A percentile compares a stretch with the other conserved stretches of the same genome.
These are phyloP conservation scores for Cryptosula pallasiana DNA, from an alignment of 2,888 invertebrate genomes.

Conservation along the genomic window DNA sequence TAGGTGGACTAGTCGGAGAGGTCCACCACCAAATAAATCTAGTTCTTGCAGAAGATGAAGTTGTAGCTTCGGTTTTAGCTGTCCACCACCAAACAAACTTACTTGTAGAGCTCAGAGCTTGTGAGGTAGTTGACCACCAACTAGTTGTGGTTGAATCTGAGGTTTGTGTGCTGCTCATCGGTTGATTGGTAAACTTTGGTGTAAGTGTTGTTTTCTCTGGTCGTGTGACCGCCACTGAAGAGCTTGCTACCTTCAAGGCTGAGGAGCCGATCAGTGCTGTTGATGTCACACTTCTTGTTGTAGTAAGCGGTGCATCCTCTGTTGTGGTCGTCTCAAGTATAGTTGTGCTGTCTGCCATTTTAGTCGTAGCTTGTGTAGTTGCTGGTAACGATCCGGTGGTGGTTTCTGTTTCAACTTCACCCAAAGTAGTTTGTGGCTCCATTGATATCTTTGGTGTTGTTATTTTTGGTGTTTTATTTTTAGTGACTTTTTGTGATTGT, in stretches of 20 bases:
- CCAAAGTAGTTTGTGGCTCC: neutral
- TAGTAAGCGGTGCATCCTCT: neutral
- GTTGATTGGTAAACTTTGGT: neutral
- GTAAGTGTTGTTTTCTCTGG: neutral
- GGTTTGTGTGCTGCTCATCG: neutral
- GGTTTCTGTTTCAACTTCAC: neutral
- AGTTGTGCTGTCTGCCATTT: neutral
- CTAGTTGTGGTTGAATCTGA: neutral
- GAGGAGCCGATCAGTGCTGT: neutral
- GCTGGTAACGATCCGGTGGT: neutral
- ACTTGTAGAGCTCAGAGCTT: neutral
- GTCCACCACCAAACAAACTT: constrained; percentile 22
- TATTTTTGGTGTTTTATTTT: neutral
- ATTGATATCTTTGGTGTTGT: neutral
- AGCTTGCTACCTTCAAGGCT: neutral
- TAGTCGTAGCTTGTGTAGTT: neutral
- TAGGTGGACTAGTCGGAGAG: neutral
- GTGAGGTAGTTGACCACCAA: no score
- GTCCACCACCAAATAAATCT: neutral
- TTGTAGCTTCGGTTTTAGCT: neutral
- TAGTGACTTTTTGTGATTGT: no score
- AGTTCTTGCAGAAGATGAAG: neutral
- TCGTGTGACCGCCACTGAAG: neutral
- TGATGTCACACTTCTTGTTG: neutral
- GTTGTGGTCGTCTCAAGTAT: neutral